A percentile compares a stretch with the other conserved stretches of the same genome.
phyloP scores from a whole-genome alignment of 1,140 invertebrate genomes.

The Drosophila obscura region DNA sequence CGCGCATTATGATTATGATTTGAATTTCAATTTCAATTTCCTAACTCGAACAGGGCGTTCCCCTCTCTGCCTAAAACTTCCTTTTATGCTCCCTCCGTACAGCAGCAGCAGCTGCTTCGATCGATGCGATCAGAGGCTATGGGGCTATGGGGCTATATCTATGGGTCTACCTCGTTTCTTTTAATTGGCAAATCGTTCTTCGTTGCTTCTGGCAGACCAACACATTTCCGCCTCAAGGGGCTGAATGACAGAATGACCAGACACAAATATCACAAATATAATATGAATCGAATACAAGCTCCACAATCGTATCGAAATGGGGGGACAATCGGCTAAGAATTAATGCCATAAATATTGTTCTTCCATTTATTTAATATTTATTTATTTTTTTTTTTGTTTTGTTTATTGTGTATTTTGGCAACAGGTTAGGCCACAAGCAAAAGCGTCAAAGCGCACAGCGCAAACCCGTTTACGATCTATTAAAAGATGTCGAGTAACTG shows the following conservation, averaged over 20 bases:
- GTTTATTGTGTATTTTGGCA: constrained; percentile 37
- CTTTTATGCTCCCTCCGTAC: constrained; percentile 11
- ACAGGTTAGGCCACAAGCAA: constrained; percentile 53
- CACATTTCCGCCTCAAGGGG: constrained; percentile 36
- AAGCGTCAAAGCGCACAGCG: constrained; percentile 2
- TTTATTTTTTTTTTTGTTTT: constrained; percentile 4
- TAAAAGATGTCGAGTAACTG: constrained; percentile 44
- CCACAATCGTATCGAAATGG: neutral
- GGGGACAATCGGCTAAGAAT: constrained; percentile 18
- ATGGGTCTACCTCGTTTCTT: constrained; percentile 31
- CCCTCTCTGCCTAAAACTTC: constrained; percentile 14
- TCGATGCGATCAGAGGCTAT: constrained; percentile 18
- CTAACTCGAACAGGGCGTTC: constrained; percentile 1
- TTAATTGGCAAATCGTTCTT: constrained; percentile 55
- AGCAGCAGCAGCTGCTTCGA: neutral
- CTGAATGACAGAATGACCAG: constrained; percentile 4
- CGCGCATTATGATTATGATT: neutral
- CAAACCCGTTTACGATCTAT: constrained; percentile 46
- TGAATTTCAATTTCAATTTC: constrained; percentile 12
- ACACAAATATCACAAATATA: neutral
- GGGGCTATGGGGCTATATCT: too few species aligned
- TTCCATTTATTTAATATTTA: constrained; percentile 28
- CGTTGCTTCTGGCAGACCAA: neutral
- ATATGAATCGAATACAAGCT: constrained; percentile 9
- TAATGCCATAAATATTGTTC: constrained; percentile 43